Evolutionary conservation across 2,113 vertebrate species (phyloP), one percentile per base, ranked within the genome.

Genomic region (Australoheros scitulus): DNA sequence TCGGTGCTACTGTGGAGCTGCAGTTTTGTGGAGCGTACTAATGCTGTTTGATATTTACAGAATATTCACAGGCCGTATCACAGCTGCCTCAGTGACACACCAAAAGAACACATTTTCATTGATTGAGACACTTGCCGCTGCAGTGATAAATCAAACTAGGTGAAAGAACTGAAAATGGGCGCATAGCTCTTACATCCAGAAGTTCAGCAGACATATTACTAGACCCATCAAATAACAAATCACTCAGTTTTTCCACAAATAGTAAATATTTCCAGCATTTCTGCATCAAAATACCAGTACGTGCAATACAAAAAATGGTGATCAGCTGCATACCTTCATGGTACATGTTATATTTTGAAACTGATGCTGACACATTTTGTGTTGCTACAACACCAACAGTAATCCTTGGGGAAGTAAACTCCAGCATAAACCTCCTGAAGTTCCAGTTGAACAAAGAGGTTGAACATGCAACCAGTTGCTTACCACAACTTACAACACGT

Each of bases 41-140:
- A 76, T 2, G 11, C 60, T 2, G 77, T 60, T 83, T 50, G 29
- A 74, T 77, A 84, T 72, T 80, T 72, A 81, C 74, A 52, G 24
- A 72, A 72, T 5, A 79, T n/a, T 77, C 36, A 72, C 22, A 36
- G 36, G 61, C 9, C 43, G 1, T 26, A 43, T 72, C 13, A 58
- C 6, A 24, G 61, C 36, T 76, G 85, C 76, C 11, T 77, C 26
- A 84, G 41, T 26, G 18, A 59, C 50, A 64, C n/a, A 24, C n/a
- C 6, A 7, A 59, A 7, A 26, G 11, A 74, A 55, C 58, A 57
- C 24, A 22, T 26, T 63, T 14, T 36, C 7, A 36, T 10, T 15
- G 32, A 4, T 52, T 41, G 58, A 68, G 56, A 1, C n/a, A 7
- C 57, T 26, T 7, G 29, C 43, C 43, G n/a, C 24, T 24, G 61